Evolutionary conservation across 2,888 invertebrate genomes (phyloP), one percentile per base, ranked within the genome.

Genomic region (Luperina testacea): DNA sequence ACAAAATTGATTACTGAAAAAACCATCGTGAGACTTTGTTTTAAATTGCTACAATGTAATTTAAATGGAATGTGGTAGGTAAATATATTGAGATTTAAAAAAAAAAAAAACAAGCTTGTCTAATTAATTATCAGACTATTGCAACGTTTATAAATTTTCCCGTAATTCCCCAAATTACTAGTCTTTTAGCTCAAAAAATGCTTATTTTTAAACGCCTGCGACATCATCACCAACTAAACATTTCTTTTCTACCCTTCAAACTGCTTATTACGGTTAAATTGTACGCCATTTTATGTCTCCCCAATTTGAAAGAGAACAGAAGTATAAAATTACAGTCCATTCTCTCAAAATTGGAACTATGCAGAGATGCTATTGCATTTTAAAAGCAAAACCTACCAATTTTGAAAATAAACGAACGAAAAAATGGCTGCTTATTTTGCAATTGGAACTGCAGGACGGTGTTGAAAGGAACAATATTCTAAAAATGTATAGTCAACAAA

Each of bases 271-370:
- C 68, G 32, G 27, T 15, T 48, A 48, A 72, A 65, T 42, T 59
- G 45, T 27, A 61, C 15, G 45, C 72, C 24, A 69, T 72, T 77
- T 77, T 63, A n/a, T 32, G 4, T 75, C 53, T 38, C 42, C 32
- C 48, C 45, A 64, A 80, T 65, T 65, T 71, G 8, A 5, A 65
- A 65, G 27, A 38, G 42, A 42, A 63, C 61, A 63, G 48, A 53
- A 70, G n/a, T 68, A 75, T 70, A 81, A 72, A 78, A 83, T 81
- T 78, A 78, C 42, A 72, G 74, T 72, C 61, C 64, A 76, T 78
- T 76, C 57, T 79, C 38, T 83, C 71, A 82, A 79, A 86, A 79
- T 86, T 76, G 65, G 64, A 86, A 76, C 86, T 51, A 70, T 82
- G 72, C 69, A 68, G 57, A 73, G 72, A 71, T 71, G 63, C 24